Percentiles rank a stretch among this genome's conserved stretches.
Evolutionary conservation across 2,888 invertebrate species (phyloP).

Genomic region (Rotaria magnacalcarata): DNA sequence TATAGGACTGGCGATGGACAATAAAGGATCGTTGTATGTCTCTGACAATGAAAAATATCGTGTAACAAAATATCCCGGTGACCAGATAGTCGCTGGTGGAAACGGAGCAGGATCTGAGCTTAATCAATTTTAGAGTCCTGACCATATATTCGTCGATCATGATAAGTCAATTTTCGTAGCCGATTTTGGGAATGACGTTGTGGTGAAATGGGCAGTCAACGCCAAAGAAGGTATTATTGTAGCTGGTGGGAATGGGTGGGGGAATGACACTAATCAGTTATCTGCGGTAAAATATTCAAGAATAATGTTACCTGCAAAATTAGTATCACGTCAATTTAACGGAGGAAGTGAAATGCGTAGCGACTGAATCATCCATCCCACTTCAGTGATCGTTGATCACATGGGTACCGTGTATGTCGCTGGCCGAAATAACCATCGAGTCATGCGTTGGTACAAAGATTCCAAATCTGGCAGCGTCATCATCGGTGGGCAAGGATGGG

Average conservation of each 20-base stretch:
- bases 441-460: not conserved
- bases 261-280: not conserved
- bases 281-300: too few species aligned
- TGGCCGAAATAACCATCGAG: not conserved
- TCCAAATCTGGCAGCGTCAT: not conserved
- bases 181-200: not conserved
- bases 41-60: not conserved
- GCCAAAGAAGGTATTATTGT: constrained; percentile 9
- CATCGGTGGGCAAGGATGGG: not conserved
- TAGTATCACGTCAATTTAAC: too few species aligned
- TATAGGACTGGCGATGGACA: not conserved
- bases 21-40: not conserved
- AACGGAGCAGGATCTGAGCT: not conserved
- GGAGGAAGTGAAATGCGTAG: too few species aligned
- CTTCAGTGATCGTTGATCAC: not conserved
- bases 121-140: not conserved
- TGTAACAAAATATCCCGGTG: not conserved
- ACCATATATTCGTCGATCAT: not conserved
- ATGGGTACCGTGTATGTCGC: not conserved
- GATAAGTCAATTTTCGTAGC: not conserved
- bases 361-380: too few species aligned
- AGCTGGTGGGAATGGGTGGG: not conserved
- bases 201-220: not conserved
- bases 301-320: too few species aligned
- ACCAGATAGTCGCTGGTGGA: not conserved